These are phyloP conservation scores for Rutilus rutilus DNA, from an alignment of 2,113 vertebrate species.

Conservation along the genomic window DNA sequence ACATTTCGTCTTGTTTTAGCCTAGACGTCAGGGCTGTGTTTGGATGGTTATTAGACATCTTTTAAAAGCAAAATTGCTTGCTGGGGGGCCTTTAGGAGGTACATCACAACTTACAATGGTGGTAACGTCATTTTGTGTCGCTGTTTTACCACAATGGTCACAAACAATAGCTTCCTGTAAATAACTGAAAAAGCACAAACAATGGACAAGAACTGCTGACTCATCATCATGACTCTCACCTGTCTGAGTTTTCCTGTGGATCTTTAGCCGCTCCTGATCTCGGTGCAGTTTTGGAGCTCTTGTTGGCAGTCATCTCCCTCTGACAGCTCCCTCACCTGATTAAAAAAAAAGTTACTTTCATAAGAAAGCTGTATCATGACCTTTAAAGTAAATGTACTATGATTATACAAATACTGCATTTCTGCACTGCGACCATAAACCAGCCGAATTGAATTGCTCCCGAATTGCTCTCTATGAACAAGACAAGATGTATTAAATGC, in stretches of 20 bases:
- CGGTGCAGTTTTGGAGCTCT: conserved; percentile 86
- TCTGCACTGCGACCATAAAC: not conserved
- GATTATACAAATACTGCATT: not conserved
- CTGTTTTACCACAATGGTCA: not conserved
- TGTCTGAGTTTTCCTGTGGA: conserved; percentile 84
- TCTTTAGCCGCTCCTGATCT: conserved; percentile 88
- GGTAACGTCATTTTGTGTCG: not conserved
- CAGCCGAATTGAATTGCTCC: no score
- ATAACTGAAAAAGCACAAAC: not conserved
- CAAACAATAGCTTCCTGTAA: not conserved
- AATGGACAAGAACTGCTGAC: not conserved
- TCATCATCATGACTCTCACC: conserved; percentile 76
- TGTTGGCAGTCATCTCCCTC: conserved; percentile 98
- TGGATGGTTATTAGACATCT: no score
- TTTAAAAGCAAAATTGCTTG: no score
- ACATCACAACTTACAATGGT: not conserved
- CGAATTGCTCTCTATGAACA: not conserved
- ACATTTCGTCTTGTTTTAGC: no score
- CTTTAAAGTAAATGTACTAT: not conserved
- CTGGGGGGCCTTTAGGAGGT: not conserved
- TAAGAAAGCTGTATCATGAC: not conserved
- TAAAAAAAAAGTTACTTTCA: conserved; percentile 59
- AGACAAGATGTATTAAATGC: not conserved
- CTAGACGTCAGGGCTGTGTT: no score
- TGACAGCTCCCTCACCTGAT: conserved; percentile 80